These are phyloP conservation scores for Galaxea fascicularis DNA, from an alignment of 92 coral and sea anemone species.

Conservation along the genomic window DNA sequence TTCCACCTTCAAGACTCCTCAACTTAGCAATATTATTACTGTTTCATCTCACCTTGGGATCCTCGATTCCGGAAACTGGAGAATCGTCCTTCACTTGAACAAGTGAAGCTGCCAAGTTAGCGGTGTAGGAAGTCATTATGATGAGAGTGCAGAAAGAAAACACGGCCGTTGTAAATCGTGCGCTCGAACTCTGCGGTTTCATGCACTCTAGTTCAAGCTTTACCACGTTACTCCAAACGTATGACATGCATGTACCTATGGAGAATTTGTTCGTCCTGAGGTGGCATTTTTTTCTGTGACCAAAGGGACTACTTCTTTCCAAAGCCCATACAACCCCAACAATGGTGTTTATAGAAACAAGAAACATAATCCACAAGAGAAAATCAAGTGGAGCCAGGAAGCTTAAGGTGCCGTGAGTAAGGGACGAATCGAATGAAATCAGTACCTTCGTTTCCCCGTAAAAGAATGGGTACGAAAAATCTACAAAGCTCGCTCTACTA, in stretches of 20 bases:
- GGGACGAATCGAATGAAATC: conserved; percentile 18
- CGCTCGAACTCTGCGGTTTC: conserved; percentile 70
- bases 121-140: conserved; percentile 70
- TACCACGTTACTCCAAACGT: conserved; percentile 73
- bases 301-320: conserved; percentile 67
- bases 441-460: conserved; percentile 79
- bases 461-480: conserved; percentile 82
- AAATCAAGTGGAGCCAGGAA: conserved; percentile 71
- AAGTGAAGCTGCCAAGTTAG: conserved; percentile 77
- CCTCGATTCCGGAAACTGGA: conserved; percentile 64
- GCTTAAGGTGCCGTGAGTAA: conserved; percentile 33
- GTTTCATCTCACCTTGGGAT: conserved; percentile 70
- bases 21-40: no score
- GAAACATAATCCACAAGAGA: conserved; percentile 63
- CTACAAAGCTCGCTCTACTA: conserved; percentile 71
- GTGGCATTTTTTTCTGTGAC: conserved; percentile 42
- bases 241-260: conserved; percentile 75
- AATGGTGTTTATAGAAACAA: conserved; percentile 47
- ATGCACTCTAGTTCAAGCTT: conserved; percentile 77
- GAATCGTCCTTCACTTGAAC: conserved; percentile 53
- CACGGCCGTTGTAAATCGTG: conserved; percentile 74
- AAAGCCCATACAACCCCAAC: conserved; percentile 64
- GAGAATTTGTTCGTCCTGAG: conserved; percentile 34
- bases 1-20: no score
- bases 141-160: conserved; percentile 74